Conservation (phyloP, 1,140 invertebrate species). For the Amyelois transitella region DNA sequence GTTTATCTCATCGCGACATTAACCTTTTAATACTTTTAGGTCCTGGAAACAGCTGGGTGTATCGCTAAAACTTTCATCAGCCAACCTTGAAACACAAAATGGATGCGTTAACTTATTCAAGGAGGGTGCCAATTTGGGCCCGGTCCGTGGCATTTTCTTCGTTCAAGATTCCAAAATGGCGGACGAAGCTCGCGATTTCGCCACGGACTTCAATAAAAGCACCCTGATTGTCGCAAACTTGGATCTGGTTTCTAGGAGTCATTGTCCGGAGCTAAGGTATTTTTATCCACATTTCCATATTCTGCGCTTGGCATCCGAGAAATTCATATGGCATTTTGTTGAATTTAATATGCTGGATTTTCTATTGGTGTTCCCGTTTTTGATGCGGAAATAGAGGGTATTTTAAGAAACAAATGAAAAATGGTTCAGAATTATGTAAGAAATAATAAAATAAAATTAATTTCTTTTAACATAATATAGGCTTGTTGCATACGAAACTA, state of each 20-base stretch:
- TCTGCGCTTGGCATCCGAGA: not conserved
- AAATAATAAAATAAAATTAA: too few relatives aligned
- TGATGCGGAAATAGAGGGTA: too few relatives aligned
- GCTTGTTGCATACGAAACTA: too few relatives aligned
- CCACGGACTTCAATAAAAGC: constrained; percentile 13
- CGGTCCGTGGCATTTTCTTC: constrained; percentile 30
- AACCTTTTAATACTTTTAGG: too few relatives aligned
- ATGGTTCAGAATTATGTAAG: too few relatives aligned
- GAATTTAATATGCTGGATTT: not conserved
- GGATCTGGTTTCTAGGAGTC: constrained; percentile 19
- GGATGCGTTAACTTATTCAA: constrained; percentile 22
- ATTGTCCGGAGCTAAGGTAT: constrained; percentile 20
- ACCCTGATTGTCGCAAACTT: constrained; percentile 18
- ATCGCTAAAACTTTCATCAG: constrained; percentile 12
- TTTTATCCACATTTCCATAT: not conserved
- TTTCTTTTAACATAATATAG: too few relatives aligned
- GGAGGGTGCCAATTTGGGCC: constrained; percentile 23
- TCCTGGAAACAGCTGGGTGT: constrained; percentile 17
- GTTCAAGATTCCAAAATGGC: constrained; percentile 11
- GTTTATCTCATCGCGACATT: too few relatives aligned
- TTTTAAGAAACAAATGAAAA: too few relatives aligned
- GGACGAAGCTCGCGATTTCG: not conserved
- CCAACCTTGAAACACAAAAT: constrained; percentile 21
- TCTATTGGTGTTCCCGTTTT: too few relatives aligned
- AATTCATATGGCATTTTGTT: not conserved